Base-by-base conservation (phyloP, 30 jellyfish, hydroid and myxozoan species). In the Aurelia coerulea region DNA sequence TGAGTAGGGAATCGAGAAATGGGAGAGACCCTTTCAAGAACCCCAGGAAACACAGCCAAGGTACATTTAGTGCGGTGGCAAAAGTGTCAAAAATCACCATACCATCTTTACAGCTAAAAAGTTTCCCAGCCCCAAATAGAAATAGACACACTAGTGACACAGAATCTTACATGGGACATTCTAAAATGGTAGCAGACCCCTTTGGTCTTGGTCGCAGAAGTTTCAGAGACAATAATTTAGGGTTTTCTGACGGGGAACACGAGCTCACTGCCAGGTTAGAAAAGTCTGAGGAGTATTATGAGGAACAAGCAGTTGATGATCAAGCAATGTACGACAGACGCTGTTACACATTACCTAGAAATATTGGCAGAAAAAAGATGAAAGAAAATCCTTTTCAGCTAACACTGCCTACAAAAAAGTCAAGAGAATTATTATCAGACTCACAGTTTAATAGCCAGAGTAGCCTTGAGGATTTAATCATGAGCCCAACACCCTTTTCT, bases 191-290 rank as follows among this genome's bases (percentile, higher is more conserved):
- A 13, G 63, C 88, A 54, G 90, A 79, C 52, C 96, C 96, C 17
- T 88, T 88, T 62, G 76, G 85, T 74, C 73, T 88, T 32, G 93
- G 93, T 13, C 87, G 93, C 23, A 78, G 86, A n/a, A 70, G 86
- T 41, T 88, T 46, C 65, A 73, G 96, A 32, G 96, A 64, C 69
- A 75, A 77, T 35, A 72, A 71, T 73, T 79, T 52, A n/a, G 91
- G 94, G 15, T 81, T 76, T 62, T 93, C 98, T 19, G 98, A 93
- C 73, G 98, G 94, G 15, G 98, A 93, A 75, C 97, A 87, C 42
- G 98, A 93, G 50, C 73, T 76, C 23, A 86, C 93, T 50, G 83
- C 95, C 51, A 87, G 98, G 53, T 53, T 93, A 56, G 96, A 93
- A 58, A 82, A 60, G 41, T 32, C 67, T 41, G 98, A 92, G 64